phyloP scores from a whole-genome alignment of 2,113 vertebrate species.

The Dasyurus viverrinus region DNA sequence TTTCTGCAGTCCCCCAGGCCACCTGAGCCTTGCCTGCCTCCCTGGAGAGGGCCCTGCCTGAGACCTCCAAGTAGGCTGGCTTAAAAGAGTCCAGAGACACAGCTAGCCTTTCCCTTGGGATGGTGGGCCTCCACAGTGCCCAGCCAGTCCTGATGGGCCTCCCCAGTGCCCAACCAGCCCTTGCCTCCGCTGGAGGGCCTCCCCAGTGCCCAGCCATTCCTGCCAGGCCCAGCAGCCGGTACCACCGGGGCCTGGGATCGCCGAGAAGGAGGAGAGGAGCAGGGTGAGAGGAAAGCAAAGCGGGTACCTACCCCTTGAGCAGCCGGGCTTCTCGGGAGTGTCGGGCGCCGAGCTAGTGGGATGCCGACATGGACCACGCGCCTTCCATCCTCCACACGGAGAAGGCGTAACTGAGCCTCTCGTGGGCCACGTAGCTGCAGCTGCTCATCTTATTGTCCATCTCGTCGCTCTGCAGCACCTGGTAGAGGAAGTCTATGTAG shows the following conservation, averaged over 20 bases:
- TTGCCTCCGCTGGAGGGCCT: too few relatives aligned
- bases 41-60: not conserved
- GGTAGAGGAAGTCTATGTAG: conserved; percentile 98
- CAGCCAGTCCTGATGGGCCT: too few relatives aligned
- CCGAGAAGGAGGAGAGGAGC: not conserved
- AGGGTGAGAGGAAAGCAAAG: conserved; percentile 57
- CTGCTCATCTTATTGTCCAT: conserved; percentile 97
- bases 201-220: not conserved
- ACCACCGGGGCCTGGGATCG: not conserved
- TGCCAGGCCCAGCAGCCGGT: not conserved
- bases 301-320: conserved; percentile 72
- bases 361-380: conserved; percentile 97
- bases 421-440: conserved; percentile 97
- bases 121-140: too few relatives aligned
- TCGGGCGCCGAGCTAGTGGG: conserved; percentile 88
- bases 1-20: not conserved
- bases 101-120: too few relatives aligned
- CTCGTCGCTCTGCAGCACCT: conserved; percentile 97
- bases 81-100: not conserved
- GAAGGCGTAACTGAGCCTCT: conserved; percentile 97
- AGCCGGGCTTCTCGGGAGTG: conserved; percentile 64
- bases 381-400: conserved; percentile 99
- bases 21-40: not conserved
- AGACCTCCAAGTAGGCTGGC: not conserved
- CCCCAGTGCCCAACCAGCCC: too few relatives aligned